Evolutionary conservation across 2,113 vertebrate species (phyloP), one percentile per base, ranked within the genome.

Genomic region (Triplophysa rosa): DNA sequence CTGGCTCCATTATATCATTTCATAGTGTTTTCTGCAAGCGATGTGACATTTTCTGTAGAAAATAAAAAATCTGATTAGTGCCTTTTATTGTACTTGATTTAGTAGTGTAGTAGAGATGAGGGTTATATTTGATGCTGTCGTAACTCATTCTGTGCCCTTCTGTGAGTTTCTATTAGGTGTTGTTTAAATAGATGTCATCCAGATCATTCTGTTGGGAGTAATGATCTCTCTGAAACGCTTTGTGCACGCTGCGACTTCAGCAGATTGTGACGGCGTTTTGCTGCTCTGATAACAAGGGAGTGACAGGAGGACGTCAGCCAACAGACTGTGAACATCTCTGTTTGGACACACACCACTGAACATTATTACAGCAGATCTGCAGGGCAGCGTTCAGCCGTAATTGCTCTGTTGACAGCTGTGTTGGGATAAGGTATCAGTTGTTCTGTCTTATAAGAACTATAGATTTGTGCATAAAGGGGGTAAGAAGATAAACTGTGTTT

Each of bases 301-400:
- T 47, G 58, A 75, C 72, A 75, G 72, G 54, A 74, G 71, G 59
- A 45, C 40, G 24, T 16, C 40, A n/a, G 40, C 23, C 17, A 49
- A 37, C 72, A 62, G 72, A 75, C 72, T 45, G 72, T 19, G 58
- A 75, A 63, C 26, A 40, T 75, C 72, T 75, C 59, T 63, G 59
- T 63, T 40, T 49, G 59, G 72, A 63, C 72, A 75, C 59, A 75
- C 59, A 63, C 40, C 72, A n/a, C 59, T 63, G 72, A 62, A 75
- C 59, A 63, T 75, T 75, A 75, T 75, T 63, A 63, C 72, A 75
- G 72, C 59, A 63, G 59, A 63, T 75, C 72, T 63, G 40, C 37
- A 63, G 72, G 72, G 72, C 59, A 26, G 40, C 17, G 3, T 74
- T 63, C 45, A 33, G 58, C 58, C 40, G 11, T 49, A 63, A 75